Base-by-base conservation (phyloP, 2,888 invertebrate genomes). In the Melinaea menophilus region DNA sequence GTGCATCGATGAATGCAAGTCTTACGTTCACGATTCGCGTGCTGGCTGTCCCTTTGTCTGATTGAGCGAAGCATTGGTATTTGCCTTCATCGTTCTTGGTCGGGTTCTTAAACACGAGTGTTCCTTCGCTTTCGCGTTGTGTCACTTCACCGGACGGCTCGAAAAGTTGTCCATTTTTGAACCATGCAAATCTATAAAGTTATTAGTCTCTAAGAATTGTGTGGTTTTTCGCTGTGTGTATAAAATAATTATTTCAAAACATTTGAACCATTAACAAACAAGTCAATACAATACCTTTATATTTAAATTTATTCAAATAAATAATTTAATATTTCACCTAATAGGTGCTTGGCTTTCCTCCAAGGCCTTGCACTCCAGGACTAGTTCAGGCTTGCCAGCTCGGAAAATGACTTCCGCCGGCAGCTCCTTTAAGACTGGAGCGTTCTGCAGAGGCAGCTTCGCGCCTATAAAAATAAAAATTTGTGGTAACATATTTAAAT, bases 11-110 rank as follows among this genome's bases (percentile, higher is more conserved):
- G 61, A 75, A 88, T 0, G 79, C 70, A 3, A 71, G 74, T 55
- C 73, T 81, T 0, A 87, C 76, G 35, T 63, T 70, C 2, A 86
- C 79, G 0, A 67, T 61, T n/a, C 80, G 69, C 0, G 84, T 78
- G 48, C 79, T 81, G 9, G 89, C 85, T 1, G 75, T 71, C 0
- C 89, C 89, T 2, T 68, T 66, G 0, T 76, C 65, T 2, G 82
- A 77, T 48, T 79, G 71, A 0, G 79, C 87, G 55, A 79, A 73
- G 73, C 88, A 89, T 63, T 78, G 79, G 75, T 88, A 89, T 3
- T 69, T 46, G 0, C 86, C 88, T 61, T 83, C 85, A 61, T 85
- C 83, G 2, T 75, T 65, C 0, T 75, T 69, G 37, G 75, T 72
- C 0, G 86, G 83, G 7, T 79, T 77, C 34, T 76, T 74, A 73